phyloP scores from a whole-genome alignment of 2,888 invertebrate species.

The Achlya flavicornis region DNA sequence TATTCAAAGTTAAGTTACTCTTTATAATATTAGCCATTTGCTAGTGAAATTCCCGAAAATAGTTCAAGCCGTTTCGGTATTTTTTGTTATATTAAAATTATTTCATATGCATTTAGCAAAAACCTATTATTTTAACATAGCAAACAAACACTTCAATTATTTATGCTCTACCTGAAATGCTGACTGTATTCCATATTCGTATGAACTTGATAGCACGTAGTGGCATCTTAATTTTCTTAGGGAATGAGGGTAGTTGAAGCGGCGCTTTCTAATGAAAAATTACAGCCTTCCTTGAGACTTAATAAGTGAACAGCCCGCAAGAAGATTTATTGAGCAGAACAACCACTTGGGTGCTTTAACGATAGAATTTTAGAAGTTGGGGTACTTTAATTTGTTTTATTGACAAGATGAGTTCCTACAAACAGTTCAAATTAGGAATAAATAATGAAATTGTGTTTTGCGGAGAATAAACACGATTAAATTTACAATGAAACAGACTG shows the following conservation, averaged over 20 bases:
- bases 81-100: too few species aligned
- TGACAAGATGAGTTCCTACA: constrained; percentile 14
- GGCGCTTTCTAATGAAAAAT: constrained; percentile 56
- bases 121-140: too few species aligned
- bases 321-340: constrained; percentile 30
- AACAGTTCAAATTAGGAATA: constrained; percentile 10
- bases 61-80: too few species aligned
- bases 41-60: too few species aligned
- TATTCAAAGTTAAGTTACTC: too few species aligned
- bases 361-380: constrained; percentile 25
- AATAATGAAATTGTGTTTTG: too few species aligned
- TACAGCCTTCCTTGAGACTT: constrained; percentile 47
- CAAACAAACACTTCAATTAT: neutral
- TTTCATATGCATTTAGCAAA: too few species aligned
- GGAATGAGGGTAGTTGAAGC: constrained; percentile 29
- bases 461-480: too few species aligned
- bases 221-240: constrained; percentile 40
- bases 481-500: too few species aligned
- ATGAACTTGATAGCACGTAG: constrained; percentile 11
- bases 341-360: constrained; percentile 29
- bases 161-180: neutral
- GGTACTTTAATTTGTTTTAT: constrained; percentile 24
- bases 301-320: constrained; percentile 35
- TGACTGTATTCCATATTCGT: neutral
- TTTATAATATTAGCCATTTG: too few species aligned